Evolutionary conservation across 2,113 vertebrate species (phyloP).

Genomic region (Desmodus rotundus): DNA sequence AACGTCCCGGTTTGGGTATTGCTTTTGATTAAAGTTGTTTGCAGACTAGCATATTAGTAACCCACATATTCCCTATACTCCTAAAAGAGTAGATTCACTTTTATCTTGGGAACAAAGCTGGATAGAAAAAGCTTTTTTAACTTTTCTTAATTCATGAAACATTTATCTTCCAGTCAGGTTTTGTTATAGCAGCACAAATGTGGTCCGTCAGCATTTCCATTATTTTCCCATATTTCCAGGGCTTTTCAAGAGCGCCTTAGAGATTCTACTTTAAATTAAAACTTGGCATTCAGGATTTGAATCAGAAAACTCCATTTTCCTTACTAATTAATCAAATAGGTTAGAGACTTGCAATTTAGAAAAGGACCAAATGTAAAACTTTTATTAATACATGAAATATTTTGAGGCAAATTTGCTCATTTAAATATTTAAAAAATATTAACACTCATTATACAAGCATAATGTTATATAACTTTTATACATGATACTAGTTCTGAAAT

Average conservation of each 20-base stretch:
- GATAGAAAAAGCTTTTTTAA: conserved; percentile 75
- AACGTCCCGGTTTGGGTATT: conserved; percentile 67
- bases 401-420: conserved; percentile 21
- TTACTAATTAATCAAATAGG: conserved; percentile 75
- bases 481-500: neutral
- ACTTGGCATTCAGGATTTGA: conserved; percentile 70
- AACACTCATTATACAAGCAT: neutral
- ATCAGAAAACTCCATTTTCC: conserved; percentile 69
- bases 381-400: neutral
- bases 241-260: conserved; percentile 70
- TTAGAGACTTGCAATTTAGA: conserved; percentile 44
- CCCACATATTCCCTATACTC: conserved; percentile 70
- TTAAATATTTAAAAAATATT: neutral
- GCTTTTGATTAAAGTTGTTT: conserved; percentile 74
- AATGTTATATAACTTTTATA: neutral
- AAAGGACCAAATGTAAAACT: conserved; percentile 21
- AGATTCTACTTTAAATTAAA: conserved; percentile 78
- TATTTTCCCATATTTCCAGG: conserved; percentile 66
- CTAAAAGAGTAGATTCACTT: conserved; percentile 81
- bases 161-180: conserved; percentile 82
- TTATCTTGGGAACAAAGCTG: conserved; percentile 84
- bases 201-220: conserved; percentile 79
- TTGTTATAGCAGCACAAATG: conserved; percentile 77
- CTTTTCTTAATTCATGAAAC: conserved; percentile 83
- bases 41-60: conserved; percentile 76